Percentiles rank a stretch among this genome's conserved stretches.
Conservation (phyloP, 2,113 vertebrate species). For the Actinemys pallida region DNA sequence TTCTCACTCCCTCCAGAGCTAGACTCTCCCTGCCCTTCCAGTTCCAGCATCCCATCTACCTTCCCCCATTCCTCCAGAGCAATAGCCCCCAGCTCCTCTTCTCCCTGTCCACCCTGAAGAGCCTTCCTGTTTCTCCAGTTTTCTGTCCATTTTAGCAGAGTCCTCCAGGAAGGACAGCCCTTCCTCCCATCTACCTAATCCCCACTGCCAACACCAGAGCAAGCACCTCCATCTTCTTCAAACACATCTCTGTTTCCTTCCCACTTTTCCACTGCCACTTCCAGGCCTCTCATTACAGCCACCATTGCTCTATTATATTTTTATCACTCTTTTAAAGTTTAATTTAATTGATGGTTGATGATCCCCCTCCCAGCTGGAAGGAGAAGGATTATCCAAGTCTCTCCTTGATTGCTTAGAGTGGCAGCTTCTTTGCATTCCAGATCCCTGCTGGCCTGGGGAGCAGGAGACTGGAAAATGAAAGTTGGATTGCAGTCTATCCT, state of each 20-base stretch:
- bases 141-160: background rate
- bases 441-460: background rate
- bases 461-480: background rate
- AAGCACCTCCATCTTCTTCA: background rate
- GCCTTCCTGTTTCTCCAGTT: background rate
- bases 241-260: background rate
- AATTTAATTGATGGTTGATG: slow-evolving; percentile 1
- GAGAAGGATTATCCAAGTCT: background rate
- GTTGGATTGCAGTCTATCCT: background rate
- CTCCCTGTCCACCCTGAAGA: background rate
- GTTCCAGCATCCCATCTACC: background rate
- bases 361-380: background rate
- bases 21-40: too few species aligned
- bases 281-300: background rate
- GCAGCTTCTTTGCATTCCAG: background rate
- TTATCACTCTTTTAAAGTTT: background rate
- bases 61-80: background rate
- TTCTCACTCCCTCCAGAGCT: too few species aligned
- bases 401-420: background rate
- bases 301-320: background rate
- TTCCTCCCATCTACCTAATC: background rate
- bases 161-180: background rate
- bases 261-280: background rate
- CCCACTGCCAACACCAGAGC: background rate
- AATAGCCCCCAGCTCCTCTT: background rate